Evolutionary conservation across 1,140 invertebrate genomes (phyloP).

Genomic region (Bombus waltoni): DNA sequence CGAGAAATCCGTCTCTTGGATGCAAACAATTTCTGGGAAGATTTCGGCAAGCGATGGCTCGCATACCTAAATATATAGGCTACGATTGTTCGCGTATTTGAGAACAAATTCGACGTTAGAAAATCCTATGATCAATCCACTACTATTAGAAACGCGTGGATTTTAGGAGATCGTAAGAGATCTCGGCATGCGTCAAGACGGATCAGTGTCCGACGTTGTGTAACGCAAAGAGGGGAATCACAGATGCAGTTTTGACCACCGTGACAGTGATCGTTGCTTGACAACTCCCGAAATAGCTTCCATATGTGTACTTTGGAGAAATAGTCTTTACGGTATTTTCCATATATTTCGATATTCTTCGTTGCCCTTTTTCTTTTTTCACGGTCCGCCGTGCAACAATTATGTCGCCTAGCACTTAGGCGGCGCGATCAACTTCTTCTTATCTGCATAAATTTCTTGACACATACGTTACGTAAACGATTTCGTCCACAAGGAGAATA

Average conservation of each 20-base stretch:
- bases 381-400: neutral
- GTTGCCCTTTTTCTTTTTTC: neutral
- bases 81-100: too few relatives aligned
- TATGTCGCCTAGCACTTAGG: too few relatives aligned
- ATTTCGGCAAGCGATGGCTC: too few relatives aligned
- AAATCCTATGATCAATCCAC: neutral
- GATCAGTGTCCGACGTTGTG: slow-evolving; percentile 66
- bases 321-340: slow-evolving; percentile 48
- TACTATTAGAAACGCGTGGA: neutral
- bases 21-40: neutral
- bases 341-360: slow-evolving; percentile 59
- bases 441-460: neutral
- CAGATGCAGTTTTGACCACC: slow-evolving; percentile 70
- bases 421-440: neutral
- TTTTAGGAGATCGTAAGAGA: slow-evolving; percentile 24
- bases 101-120: too few relatives aligned
- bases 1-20: neutral
- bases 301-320: slow-evolving; percentile 53
- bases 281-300: slow-evolving; percentile 48
- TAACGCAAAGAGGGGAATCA: slow-evolving; percentile 65
- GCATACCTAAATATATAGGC: too few relatives aligned
- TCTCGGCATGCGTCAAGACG: slow-evolving; percentile 30
- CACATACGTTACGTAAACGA: neutral
- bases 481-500: neutral
- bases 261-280: slow-evolving; percentile 55